A percentile compares a stretch with the other conserved stretches of the same genome.
phyloP scores from a whole-genome alignment of 1,140 invertebrate species.

The Heliothis virescens region DNA sequence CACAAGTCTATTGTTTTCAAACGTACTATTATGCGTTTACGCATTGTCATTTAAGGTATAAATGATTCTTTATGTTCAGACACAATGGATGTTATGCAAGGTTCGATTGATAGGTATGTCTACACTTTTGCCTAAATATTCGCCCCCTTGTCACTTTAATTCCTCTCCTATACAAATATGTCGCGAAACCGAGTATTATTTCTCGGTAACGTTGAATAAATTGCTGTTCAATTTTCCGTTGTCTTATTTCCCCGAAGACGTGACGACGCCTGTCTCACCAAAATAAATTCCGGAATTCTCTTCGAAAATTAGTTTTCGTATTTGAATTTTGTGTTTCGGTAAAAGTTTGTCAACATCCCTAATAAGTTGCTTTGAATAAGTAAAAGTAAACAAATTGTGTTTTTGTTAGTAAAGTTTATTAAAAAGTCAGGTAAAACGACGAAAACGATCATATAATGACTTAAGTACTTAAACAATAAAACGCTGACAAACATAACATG shows the following conservation, averaged over 20 bases:
- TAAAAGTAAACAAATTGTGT: slow-evolving; percentile 9
- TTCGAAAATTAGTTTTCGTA: slow-evolving; percentile 3
- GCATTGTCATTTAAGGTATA: slow-evolving; percentile 35
- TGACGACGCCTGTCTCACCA: background rate
- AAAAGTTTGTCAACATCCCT: slow-evolving; percentile 30
- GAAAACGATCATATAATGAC: background rate
- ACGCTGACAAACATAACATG: background rate
- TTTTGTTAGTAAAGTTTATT: background rate
- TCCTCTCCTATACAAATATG: background rate
- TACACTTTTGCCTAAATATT: background rate
- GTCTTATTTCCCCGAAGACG: slow-evolving; percentile 33
- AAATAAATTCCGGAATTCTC: slow-evolving; percentile 8
- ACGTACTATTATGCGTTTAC: slow-evolving; percentile 3
- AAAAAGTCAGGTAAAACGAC: slow-evolving; percentile 7
- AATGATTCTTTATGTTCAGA: slow-evolving; percentile 15
- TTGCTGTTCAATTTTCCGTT: slow-evolving; percentile 19
- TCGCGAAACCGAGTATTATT: slow-evolving; percentile 18
- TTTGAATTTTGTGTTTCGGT: background rate
- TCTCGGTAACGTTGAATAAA: slow-evolving; percentile 20
- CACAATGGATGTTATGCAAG: slow-evolving; percentile 34
- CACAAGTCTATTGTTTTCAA: slow-evolving; percentile 36
- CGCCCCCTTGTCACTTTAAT: slow-evolving; percentile 11
- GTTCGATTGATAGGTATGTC: background rate
- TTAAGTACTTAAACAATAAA: slow-evolving; percentile 14
- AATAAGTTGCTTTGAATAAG: slow-evolving; percentile 6